A percentile compares a stretch with the other conserved stretches of the same genome.
Conservation (phyloP, 2,113 vertebrate genomes). For the Tachycineta bicolor region DNA sequence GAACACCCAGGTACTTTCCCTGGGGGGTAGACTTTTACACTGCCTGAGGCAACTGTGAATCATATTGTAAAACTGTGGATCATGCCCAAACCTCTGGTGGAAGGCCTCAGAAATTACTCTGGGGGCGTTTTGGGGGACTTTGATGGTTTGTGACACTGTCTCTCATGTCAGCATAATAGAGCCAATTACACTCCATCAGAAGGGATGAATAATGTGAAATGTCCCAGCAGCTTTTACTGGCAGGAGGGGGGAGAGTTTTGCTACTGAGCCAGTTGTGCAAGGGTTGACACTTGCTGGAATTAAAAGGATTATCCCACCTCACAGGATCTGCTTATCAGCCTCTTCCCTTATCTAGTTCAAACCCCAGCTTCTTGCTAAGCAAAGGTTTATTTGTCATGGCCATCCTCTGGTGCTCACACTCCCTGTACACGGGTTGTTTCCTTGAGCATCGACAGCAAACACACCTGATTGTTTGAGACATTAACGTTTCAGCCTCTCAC, state of each 20-base stretch:
- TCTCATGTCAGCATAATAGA: not conserved
- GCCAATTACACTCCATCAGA: not conserved
- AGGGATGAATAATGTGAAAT: not conserved
- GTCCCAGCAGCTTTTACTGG: not conserved
- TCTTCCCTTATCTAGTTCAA: not conserved
- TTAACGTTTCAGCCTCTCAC: not conserved
- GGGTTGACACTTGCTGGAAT: not conserved
- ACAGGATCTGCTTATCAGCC: not conserved
- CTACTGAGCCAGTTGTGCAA: not conserved
- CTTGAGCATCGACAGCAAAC: not conserved
- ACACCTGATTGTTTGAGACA: accelerated
- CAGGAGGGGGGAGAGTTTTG: accelerated
- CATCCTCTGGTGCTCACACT: too few species aligned
- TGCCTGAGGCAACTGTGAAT: not conserved
- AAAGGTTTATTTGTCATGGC: not conserved
- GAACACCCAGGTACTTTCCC: not conserved
- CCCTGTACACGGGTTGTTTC: not conserved
- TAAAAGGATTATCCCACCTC: not conserved
- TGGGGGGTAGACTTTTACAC: not conserved
- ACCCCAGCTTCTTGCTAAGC: not conserved
- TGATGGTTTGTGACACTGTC: not conserved
- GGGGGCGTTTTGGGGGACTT: not conserved
- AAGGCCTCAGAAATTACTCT: not conserved
- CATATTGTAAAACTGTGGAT: not conserved
- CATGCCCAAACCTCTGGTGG: not conserved